phyloP scores from a whole-genome alignment of 2,797 vertebrate genomes.

The Eulemur mongoz region DNA sequence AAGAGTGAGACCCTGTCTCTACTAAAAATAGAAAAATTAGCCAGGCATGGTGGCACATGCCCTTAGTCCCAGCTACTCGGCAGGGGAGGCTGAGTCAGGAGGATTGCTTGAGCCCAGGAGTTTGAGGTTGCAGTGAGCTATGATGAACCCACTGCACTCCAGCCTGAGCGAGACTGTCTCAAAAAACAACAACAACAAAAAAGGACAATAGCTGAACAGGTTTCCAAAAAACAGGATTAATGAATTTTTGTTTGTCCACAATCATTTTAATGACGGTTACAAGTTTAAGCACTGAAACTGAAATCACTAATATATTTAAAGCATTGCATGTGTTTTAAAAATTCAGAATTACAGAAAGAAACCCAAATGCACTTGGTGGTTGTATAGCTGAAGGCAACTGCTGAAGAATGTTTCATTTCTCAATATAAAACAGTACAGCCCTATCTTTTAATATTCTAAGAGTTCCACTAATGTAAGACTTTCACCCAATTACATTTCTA shows the following conservation, averaged over 20 bases:
- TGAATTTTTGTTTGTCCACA: not conserved
- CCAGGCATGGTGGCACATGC: no score
- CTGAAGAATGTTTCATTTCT: not conserved
- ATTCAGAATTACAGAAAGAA: constrained; percentile 17
- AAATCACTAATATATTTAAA: constrained; percentile 17
- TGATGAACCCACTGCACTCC: no score
- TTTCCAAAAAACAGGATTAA: not conserved
- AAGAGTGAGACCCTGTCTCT: no score
- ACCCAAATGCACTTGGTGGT: not conserved
- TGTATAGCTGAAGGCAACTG: not conserved
- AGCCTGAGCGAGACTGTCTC: no score
- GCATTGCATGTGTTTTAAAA: not conserved
- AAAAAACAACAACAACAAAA: no score
- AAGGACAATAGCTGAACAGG: not conserved
- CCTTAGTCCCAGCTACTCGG: no score
- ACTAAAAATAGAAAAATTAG: no score
- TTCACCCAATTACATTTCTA: constrained; percentile 43
- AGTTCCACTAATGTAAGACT: constrained; percentile 31
- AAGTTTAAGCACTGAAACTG: not conserved
- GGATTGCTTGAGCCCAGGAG: no score
- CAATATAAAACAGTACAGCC: not conserved
- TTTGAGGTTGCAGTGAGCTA: no score
- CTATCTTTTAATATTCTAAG: constrained; percentile 32
- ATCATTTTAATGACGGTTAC: not conserved
- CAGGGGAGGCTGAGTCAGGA: no score